Evolutionary conservation across 2,113 vertebrate species (phyloP).

Genomic region (Mormoops blainvillei): DNA sequence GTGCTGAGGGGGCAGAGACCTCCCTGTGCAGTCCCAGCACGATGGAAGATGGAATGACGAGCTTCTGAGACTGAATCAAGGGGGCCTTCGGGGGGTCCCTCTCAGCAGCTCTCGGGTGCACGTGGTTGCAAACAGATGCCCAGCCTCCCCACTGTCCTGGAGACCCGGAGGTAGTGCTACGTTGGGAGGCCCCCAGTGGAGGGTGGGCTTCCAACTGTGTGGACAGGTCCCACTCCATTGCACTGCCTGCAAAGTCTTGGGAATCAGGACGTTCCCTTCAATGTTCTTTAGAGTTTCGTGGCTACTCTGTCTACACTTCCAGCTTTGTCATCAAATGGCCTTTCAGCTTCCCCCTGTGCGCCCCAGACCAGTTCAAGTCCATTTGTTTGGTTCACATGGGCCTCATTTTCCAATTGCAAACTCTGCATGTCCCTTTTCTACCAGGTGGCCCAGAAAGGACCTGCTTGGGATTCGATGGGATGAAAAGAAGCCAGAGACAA

Average conservation of each 20-base stretch:
- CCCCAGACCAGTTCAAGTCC: background rate
- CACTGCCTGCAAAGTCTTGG: background rate
- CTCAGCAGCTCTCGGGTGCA: background rate
- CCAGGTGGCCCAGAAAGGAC: background rate
- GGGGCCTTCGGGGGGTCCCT: background rate
- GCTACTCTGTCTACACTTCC: background rate
- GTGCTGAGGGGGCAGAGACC: rapidly evolving
- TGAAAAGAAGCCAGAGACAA: background rate
- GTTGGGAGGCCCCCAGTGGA: background rate
- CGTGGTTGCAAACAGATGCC: background rate
- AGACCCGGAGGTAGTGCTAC: too few species aligned
- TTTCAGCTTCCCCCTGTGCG: background rate
- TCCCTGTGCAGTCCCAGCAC: rapidly evolving
- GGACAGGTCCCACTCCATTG: rapidly evolving
- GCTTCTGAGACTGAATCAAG: background rate
- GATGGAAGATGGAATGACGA: background rate
- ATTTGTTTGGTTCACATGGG: background rate
- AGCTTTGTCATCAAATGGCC: background rate
- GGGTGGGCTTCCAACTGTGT: background rate
- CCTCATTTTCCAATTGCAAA: background rate
- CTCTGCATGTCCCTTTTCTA: background rate
- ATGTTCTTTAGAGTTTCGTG: background rate
- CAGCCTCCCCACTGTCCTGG: background rate
- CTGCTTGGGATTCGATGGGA: background rate
- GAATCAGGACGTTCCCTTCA: background rate